Base-by-base conservation (phyloP, 1,140 invertebrate genomes). In the Leptopilina clavipes region DNA sequence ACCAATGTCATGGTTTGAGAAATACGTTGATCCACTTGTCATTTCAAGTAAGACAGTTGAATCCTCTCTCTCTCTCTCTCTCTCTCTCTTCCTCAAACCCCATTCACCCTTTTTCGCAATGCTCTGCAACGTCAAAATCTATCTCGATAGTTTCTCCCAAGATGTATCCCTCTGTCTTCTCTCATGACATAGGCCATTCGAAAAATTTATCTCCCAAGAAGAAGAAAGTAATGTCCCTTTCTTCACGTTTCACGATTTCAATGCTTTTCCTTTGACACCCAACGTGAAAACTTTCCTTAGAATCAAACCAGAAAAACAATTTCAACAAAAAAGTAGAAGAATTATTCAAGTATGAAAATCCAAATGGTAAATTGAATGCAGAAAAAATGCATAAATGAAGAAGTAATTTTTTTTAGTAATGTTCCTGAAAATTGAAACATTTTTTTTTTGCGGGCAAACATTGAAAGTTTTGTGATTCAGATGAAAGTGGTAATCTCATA, bases 21-120 rank as follows among this genome's bases (percentile, higher is more conserved):
- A 65, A 22, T 22, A 31, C 22, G 59, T 65, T 65, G 59, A 65
- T 31, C 59, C 22, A 65, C 59, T 65, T 65, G 59, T 65, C 59
- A 65, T 65, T 65, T 25, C 12, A 22, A 31, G 22, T 31, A 25
- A 65, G 59, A 65, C n/a, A 14, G 12, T 31, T 31, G 12, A 65
- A 65, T 25, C 59, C 59, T 31, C 25, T 25, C 11, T 22, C 56
- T 25, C 37, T 1, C 37, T 6, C 37, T 6, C 37, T 40, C 7
- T 40, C 59, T 31, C 25, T 22, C 11, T 22, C 56, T 25, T 31
- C 25, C 22, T 19, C 9, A 0, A 7, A 9, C 6, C 37, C 37
- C 9, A 8, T 59, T 59, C 19, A 22, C 22, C 22, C 59, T 22
- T 31, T n/a, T 31, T 31, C 59, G 12, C 22, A 31, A 25, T 31